Conservation (phyloP, 2,113 vertebrate genomes). For the Oncorhynchus nerka region DNA sequence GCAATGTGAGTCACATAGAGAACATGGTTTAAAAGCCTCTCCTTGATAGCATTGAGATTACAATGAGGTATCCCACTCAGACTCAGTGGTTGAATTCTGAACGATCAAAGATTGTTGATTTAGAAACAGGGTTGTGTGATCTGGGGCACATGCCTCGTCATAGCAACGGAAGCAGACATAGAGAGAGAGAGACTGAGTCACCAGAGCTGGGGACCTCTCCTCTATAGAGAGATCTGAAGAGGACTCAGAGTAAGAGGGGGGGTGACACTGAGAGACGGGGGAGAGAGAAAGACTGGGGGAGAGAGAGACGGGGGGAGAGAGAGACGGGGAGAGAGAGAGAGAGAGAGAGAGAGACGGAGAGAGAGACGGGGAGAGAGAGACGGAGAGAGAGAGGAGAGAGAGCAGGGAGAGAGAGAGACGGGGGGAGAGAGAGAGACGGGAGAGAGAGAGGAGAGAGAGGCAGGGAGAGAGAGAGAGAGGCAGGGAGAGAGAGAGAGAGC, state of each 20-base stretch:
- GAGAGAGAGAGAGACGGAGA: too few species aligned
- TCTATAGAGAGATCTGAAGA: too few species aligned
- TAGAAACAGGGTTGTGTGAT: not conserved
- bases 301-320: too few species aligned
- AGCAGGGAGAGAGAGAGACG: too few species aligned
- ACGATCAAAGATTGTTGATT: not conserved
- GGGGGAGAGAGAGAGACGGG: too few species aligned
- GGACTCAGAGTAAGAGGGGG: not conserved
- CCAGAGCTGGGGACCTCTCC: not conserved
- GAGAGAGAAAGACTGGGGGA: not conserved
- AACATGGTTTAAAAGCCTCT: not conserved
- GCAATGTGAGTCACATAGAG: not conserved
- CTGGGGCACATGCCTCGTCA: constrained; percentile 5
- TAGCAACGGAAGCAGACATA: constrained; percentile 26
- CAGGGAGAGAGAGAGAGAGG: not conserved
- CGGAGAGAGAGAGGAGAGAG: too few species aligned
- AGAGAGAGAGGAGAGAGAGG: not conserved
- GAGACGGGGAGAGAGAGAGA: not conserved
- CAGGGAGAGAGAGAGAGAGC: too few species aligned
- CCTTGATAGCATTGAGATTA: not conserved
- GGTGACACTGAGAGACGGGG: too few species aligned
- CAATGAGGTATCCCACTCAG: not conserved
- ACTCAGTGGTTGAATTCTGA: not conserved
- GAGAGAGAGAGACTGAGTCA: not conserved
- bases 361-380: too few species aligned